Evolutionary conservation across 2,113 vertebrate species (phyloP).

Genomic region (Anser cygnoides): DNA sequence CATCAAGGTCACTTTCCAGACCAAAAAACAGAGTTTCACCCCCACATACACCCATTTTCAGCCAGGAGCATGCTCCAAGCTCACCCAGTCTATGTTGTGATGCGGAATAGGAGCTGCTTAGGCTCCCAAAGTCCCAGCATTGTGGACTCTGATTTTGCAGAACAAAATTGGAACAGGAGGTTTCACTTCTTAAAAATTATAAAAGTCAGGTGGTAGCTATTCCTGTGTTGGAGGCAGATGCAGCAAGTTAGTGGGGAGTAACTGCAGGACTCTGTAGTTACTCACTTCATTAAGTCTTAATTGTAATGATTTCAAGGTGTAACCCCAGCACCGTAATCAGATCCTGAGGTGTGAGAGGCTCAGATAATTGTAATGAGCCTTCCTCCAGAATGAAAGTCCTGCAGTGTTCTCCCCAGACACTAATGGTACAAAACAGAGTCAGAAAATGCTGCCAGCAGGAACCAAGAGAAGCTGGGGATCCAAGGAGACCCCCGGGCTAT

Average conservation of each 20-base stretch:
- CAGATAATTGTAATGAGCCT: conserved; percentile 33
- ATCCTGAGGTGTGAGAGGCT: conserved; percentile 45
- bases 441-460: conserved; percentile 38
- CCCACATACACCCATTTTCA: neutral
- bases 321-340: conserved; percentile 45
- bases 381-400: conserved; percentile 28
- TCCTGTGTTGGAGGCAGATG: neutral
- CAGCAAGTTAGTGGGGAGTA: neutral
- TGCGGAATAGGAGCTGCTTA: neutral
- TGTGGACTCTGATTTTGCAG: neutral
- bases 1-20: neutral
- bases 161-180: neutral
- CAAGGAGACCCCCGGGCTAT: neutral
- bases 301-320: conserved; percentile 40
- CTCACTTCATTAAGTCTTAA: conserved; percentile 65
- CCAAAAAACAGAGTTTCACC: neutral
- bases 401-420: conserved; percentile 16
- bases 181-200: neutral
- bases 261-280: conserved; percentile 24
- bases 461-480: neutral
- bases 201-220: neutral
- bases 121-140: neutral
- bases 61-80: rapidly evolving
- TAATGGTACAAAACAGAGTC: conserved; percentile 2
- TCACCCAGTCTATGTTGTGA: neutral